Evolutionary conservation across 2,113 vertebrate species (phyloP).

Genomic region (Brachyistius frenatus): DNA sequence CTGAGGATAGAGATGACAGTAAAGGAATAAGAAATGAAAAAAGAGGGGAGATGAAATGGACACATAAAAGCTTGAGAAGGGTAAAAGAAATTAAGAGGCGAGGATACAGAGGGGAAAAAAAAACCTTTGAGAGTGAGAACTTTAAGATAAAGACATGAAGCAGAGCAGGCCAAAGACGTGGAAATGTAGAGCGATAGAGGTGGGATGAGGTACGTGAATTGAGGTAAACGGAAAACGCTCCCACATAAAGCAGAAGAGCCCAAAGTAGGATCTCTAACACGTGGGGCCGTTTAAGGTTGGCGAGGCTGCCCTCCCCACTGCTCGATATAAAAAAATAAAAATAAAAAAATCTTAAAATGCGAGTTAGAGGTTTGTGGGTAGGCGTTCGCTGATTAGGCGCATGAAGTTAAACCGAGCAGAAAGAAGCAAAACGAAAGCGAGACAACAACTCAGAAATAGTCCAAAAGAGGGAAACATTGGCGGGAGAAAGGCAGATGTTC

Average conservation of each 20-base stretch:
- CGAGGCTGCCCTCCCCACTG: background rate
- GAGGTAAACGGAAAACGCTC: background rate
- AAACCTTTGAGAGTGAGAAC: conserved; percentile 2
- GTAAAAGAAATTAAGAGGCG: conserved; percentile 11
- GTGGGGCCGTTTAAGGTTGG: conserved; percentile 15
- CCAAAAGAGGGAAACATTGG: background rate
- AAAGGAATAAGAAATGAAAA: background rate
- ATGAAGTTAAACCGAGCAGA: conserved; percentile 10
- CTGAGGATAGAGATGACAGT: background rate
- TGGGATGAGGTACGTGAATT: conserved; percentile 8
- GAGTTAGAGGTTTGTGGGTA: too few species aligned
- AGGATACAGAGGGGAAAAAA: background rate
- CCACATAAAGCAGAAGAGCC: background rate
- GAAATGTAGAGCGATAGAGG: conserved; percentile 15
- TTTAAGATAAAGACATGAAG: conserved; percentile 27
- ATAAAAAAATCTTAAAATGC: background rate
- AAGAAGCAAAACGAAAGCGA: background rate
- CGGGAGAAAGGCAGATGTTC: background rate
- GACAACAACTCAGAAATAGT: background rate
- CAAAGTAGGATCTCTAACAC: background rate
- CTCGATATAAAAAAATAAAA: background rate
- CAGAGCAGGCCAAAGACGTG: background rate
- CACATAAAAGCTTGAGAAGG: conserved; percentile 11
- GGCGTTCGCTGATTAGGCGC: too few species aligned
- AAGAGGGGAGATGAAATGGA: conserved; percentile 16